Conservation (phyloP, 2,113 vertebrate genomes). For the Centropus unirufus region DNA sequence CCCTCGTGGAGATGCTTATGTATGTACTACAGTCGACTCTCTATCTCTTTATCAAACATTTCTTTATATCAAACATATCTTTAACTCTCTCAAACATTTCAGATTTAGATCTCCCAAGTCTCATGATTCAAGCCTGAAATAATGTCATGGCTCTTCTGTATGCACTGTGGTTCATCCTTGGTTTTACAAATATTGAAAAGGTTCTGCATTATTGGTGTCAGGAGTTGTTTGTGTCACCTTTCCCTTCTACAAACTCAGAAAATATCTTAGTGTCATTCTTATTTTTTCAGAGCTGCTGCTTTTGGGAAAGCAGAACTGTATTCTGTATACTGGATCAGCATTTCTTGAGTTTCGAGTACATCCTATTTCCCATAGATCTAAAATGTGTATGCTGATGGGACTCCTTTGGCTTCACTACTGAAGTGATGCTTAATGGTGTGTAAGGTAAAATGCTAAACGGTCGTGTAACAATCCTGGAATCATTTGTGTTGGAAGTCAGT, state of each 20-base stretch:
- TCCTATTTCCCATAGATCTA: neutral
- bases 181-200: neutral
- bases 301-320: neutral
- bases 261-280: neutral
- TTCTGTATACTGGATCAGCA: neutral
- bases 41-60: neutral
- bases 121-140: neutral
- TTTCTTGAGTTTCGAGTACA: neutral
- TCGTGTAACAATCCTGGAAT: neutral
- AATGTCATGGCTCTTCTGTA: neutral
- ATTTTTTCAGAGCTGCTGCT: neutral
- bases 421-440: neutral
- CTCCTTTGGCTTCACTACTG: neutral
- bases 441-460: neutral
- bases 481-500: neutral
- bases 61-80: too few relatives aligned
- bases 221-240: neutral
- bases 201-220: neutral
- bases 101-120: neutral
- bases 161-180: neutral
- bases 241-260: neutral
- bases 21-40: neutral
- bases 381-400: neutral
- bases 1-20: neutral
- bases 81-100: neutral